Evolutionary conservation across 1,140 invertebrate species (phyloP), one percentile per base, ranked within the genome.

Genomic region (Cheumatopsyche charites): DNA sequence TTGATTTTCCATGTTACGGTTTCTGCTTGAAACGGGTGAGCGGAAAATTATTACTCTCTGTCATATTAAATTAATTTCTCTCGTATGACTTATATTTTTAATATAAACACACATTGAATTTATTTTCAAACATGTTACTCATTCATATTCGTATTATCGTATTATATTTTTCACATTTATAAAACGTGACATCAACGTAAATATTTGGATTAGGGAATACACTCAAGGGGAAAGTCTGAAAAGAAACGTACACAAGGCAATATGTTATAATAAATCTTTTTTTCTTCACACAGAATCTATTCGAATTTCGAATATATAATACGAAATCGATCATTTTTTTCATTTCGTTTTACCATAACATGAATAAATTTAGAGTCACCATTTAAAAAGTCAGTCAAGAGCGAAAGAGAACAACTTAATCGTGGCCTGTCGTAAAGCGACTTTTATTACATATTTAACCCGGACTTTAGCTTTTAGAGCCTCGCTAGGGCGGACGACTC

Each of bases 141-240:
- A 17, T 52, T 7, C 15, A 52, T 47, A 47, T 47, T n/a, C 15
- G 45, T 47, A 47, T 47, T n/a, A 47, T 47, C 4, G 15, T 17
- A 45, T 45, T n/a, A 45, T 12, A 52, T 52, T 52, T 52, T 52
- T 47, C 47, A 52, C 45, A 47, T 47, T 17, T 52, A 52, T 52
- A 52, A 52, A 52, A 15, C 47, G 47, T 52, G 47, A 52, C 47
- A 52, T 52, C 47, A 52, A 52, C 47, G 15, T 17, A 52, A 52
- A 52, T 52, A 52, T 52, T 52, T 52, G 47, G 47, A 52, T 52
- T 52, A 52, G 9, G 47, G 47, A 52, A 17, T 52, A 52, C n/a
- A 52, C 47, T 52, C 47, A 19, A 19, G 47, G 47, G 47, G 19
- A 52, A 52, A 52, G 47, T 19, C 47, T 15, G 47, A 52, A 52